Conservation (phyloP, 2,113 vertebrate species). For the Phalacrocorax brasilianus region DNA sequence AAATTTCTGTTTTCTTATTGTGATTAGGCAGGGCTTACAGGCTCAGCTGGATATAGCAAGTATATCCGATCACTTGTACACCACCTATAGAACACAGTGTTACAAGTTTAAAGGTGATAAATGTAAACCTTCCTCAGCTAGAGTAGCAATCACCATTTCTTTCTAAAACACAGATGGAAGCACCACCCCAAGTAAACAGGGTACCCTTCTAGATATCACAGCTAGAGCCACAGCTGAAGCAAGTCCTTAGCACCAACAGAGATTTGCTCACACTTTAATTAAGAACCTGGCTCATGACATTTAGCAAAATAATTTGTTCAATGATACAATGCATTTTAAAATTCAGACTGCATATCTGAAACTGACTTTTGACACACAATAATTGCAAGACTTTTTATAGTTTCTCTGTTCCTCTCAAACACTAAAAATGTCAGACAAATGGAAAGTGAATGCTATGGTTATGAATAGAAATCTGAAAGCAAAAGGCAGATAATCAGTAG, state of each 20-base stretch:
- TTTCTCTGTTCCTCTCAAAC: background rate
- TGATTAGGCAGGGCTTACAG: background rate
- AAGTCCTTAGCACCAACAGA: background rate
- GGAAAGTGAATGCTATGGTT: background rate
- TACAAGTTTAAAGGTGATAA: background rate
- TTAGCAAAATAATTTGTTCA: conserved; percentile 18
- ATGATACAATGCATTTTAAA: background rate
- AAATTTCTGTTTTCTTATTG: background rate
- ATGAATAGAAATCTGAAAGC: background rate
- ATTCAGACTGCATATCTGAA: background rate
- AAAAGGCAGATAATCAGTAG: background rate
- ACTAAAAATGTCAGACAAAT: background rate
- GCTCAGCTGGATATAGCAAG: background rate
- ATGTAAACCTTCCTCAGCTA: background rate
- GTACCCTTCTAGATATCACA: background rate
- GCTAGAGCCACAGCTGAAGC: background rate
- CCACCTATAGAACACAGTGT: background rate
- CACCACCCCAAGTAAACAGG: background rate
- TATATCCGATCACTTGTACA: background rate
- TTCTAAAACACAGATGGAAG: background rate
- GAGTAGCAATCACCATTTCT: background rate
- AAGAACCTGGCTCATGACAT: background rate
- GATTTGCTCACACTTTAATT: background rate
- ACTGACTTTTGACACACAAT: background rate
- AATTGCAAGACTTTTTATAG: background rate